Base-by-base conservation (phyloP, 2,797 vertebrate species). In the Sebastes taczanowskii region DNA sequence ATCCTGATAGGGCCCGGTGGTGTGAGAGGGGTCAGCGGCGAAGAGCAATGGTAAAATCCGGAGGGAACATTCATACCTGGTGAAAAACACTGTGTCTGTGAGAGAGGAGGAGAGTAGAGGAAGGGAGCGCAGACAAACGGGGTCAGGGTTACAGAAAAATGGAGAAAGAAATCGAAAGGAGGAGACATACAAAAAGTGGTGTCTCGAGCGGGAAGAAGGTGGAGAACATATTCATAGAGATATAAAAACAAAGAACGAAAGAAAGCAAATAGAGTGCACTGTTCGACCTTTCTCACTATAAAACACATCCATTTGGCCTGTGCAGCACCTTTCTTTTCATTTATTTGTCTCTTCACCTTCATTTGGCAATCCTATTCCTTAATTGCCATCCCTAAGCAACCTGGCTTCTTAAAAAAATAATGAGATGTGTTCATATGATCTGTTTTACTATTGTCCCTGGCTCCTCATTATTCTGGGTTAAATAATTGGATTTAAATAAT, bases 1-100 rank as follows among this genome's bases (percentile, higher is more conserved):
- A 91, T 88, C 84, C 73, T 88, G 89, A 94, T 82, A 77, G 82
- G 79, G 74, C 74, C 77, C 78, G 23, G 74, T 62, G 88, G 76
- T 82, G 90, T 87, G 83, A 89, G 78, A 85, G 78, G 81, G 91
- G 91, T 93, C 91, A 90, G 83, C 56, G n/a, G 77, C 34, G 82
- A 78, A 80, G 80, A 87, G 80, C 78, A n/a, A 74, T 32, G 73
- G 74, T 66, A 78, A 74, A 67, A 72, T 63, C 49, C 29, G 6
- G 35, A 75, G 63, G n/a, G 84, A 86, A 72, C 79, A 69, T 71
- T 71, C 53, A 65, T 81, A 90, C 78, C 76, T 80, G 82, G 22
- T 77, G 78, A 77, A 82, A 85, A 78, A 85, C 71, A 83, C 32
- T 4, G n/a, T 22, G 71, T 77, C 72, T 34, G 69, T 20, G 14